Base-by-base conservation (phyloP, 1,140 invertebrate genomes). In the Pachyrhynchus sulphureomaculatus region DNA sequence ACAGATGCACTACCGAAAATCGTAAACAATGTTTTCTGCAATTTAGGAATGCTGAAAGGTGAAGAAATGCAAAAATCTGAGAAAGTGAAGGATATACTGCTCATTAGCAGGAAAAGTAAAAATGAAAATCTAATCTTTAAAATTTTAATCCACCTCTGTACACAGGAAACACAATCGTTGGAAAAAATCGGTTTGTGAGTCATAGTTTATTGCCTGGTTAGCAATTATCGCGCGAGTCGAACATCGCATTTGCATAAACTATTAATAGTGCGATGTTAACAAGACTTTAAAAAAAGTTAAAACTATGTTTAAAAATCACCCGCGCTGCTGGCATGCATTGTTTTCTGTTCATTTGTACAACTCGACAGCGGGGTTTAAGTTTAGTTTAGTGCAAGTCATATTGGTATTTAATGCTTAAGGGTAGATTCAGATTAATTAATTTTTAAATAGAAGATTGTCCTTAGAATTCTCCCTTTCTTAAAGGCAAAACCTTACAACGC, bases 261-360 rank as follows among this genome's bases (percentile, higher is more conserved):
- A 47, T 47, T 47, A 47, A 47, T 23, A 18, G 44, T 29, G 44
- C 21, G 15, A 20, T 47, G 44, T 47, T 47, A 47, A 47, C 44
- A 47, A 47, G 44, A 23, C 15, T 21, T 29, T 47, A 10, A 47
- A 47, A 15, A 47, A 47, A 47, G 18, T 20, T 13, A 47, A 29
- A 47, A 13, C 20, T 20, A 17, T 24, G 44, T 23, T 47, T 47
- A 18, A 23, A 18, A 20, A 20, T 47, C 13, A 13, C 44, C 24
- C 21, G 21, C 36, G 13, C 36, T 15, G 17, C 13, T 18, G 17
- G 17, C 36, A 15, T 17, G 17, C 36, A 18, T 17, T 17, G 17
- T 39, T 15, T n/a, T 39, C 17, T 15, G 6, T 39, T 39, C n/a
- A 39, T 39, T 15, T 15, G 17, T 6, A 18, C 36, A 39, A 39